Evolutionary conservation across 2,888 invertebrate species (phyloP).

Genomic region (Glaucopsyche alexis): DNA sequence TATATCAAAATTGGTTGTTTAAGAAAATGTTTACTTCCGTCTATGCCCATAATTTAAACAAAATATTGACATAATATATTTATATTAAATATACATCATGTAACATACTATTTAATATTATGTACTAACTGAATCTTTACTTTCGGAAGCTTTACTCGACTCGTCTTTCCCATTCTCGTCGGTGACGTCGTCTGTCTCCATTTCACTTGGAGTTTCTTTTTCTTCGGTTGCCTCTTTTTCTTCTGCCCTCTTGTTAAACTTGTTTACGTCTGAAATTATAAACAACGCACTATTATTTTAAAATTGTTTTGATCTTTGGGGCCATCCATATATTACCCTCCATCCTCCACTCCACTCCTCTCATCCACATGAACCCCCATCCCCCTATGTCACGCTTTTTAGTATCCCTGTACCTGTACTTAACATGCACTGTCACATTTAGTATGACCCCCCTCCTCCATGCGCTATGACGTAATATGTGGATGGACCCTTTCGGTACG

Average conservation of each 20-base stretch:
- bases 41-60: neutral
- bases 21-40: neutral
- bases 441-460: too few species aligned
- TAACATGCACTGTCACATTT: too few species aligned
- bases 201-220: conserved; percentile 37
- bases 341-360: too few species aligned
- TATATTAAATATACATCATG: conserved; percentile 32
- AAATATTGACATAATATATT: conserved; percentile 29
- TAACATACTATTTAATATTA: conserved; percentile 33
- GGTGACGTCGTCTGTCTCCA: conserved; percentile 38
- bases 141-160: conserved; percentile 29
- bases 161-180: conserved; percentile 37
- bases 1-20: too few species aligned
- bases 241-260: conserved; percentile 82
- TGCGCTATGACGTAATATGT: too few species aligned
- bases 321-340: too few species aligned
- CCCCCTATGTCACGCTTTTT: too few species aligned
- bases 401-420: too few species aligned
- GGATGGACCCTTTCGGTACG: too few species aligned
- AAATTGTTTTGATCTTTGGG: too few species aligned
- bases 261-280: conserved; percentile 80
- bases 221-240: conserved; percentile 39
- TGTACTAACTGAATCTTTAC: conserved; percentile 32
- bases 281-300: neutral
- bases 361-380: too few species aligned